Percentiles rank a stretch among this genome's conserved stretches.
Evolutionary conservation across 2,888 invertebrate species (phyloP).

Genomic region (Dryococelus australis): DNA sequence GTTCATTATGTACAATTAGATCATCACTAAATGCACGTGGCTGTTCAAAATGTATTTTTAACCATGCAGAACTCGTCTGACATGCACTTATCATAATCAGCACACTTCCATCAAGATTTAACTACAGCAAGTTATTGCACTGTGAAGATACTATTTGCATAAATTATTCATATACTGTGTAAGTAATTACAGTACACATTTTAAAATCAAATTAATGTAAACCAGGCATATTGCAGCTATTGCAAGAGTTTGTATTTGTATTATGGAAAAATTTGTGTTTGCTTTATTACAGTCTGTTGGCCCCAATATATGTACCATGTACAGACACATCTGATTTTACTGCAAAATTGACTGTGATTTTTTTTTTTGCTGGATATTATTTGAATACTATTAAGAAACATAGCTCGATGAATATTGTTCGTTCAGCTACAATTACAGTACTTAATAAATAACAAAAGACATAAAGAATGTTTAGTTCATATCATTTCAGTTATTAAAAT

Average conservation of each 20-base stretch:
- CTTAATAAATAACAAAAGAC: background rate
- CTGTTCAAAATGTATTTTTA: background rate
- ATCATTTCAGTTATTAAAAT: background rate
- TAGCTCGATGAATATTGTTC: background rate
- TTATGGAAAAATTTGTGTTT: background rate
- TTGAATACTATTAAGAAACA: background rate
- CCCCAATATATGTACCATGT: background rate
- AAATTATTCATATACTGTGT: background rate
- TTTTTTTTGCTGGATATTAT: background rate
- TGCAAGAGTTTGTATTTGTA: background rate
- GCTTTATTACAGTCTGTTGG: background rate
- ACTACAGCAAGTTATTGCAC: background rate
- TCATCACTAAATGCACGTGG: background rate
- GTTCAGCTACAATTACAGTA: background rate
- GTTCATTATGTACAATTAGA: background rate
- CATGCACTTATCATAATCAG: background rate
- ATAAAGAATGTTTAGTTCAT: background rate
- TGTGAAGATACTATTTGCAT: background rate
- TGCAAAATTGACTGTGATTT: background rate
- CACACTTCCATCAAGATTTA: background rate
- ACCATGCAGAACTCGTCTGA: background rate
- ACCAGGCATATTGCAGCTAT: background rate
- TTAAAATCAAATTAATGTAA: background rate
- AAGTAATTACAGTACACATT: background rate
- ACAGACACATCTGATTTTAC: background rate